phyloP scores from a whole-genome alignment of 2,888 invertebrate species.

The Cancer borealis region DNA sequence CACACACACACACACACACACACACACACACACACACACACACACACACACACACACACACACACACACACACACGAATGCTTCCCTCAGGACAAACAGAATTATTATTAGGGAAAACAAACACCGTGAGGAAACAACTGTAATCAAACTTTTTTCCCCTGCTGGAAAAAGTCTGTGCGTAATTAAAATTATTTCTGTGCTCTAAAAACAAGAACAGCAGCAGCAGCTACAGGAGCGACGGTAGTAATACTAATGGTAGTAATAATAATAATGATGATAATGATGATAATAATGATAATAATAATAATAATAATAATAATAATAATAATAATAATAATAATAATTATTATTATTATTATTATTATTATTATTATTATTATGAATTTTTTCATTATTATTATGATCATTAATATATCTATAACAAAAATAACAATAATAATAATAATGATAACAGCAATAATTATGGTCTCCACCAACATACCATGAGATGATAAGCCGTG shows the following conservation, averaged over 20 bases:
- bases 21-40: constrained; percentile 36
- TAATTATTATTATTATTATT: no score
- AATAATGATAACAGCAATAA: no score
- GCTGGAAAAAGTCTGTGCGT: neutral
- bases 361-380: no score
- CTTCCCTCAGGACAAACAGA: constrained; percentile 10
- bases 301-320: neutral
- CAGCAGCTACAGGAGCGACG: neutral
- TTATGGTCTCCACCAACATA: no score
- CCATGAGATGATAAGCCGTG: no score
- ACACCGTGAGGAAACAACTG: constrained; percentile 20
- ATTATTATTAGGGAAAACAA: neutral
- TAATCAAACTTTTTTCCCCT: neutral
- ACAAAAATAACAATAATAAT: no score
- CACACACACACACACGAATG: constrained; percentile 5
- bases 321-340: neutral
- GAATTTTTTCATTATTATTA: no score
- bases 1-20: constrained; percentile 27
- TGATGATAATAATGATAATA: neutral
- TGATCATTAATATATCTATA: no score
- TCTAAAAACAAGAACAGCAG: neutral
- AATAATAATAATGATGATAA: neutral
- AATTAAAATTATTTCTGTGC: neutral
- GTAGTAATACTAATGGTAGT: neutral
- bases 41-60: constrained; percentile 29